phyloP scores from a whole-genome alignment of 2,113 vertebrate species.

The Oceanodroma tethys region DNA sequence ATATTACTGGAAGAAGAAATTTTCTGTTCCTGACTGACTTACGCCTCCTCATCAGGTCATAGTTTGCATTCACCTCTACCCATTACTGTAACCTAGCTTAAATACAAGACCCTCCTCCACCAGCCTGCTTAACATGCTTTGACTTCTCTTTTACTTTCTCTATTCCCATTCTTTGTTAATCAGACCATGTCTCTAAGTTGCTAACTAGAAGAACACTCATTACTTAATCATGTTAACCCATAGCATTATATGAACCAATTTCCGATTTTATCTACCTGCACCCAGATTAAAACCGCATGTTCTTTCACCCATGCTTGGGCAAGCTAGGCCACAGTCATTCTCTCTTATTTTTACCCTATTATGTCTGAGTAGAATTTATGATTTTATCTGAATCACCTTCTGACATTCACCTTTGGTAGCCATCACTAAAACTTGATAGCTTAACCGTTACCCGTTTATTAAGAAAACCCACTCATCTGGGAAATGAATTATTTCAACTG shows the following conservation, averaged over 20 bases:
- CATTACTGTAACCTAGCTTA: not conserved
- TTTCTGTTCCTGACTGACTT: not conserved
- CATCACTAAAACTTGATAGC: not conserved
- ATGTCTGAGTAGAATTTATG: not conserved
- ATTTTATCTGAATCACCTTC: not conserved
- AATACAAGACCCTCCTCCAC: not conserved
- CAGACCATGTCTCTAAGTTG: not conserved
- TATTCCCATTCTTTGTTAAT: not conserved
- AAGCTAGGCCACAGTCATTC: not conserved
- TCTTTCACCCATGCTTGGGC: not conserved
- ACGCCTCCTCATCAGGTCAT: not conserved
- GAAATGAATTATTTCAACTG: constrained; percentile 9
- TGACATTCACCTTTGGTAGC: not conserved
- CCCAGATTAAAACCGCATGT: not conserved
- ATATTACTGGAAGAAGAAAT: not conserved
- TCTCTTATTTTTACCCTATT: not conserved
- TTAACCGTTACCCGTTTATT: not conserved
- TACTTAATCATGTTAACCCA: not conserved
- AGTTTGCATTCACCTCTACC: not conserved
- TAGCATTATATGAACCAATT: not conserved
- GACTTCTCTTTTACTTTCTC: not conserved
- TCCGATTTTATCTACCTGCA: not conserved
- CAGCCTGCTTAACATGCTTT: not conserved
- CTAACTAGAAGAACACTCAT: not conserved
- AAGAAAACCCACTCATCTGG: not conserved